Base-by-base conservation (phyloP, 2,797 vertebrate species). In the Rhynchonycteris naso region DNA sequence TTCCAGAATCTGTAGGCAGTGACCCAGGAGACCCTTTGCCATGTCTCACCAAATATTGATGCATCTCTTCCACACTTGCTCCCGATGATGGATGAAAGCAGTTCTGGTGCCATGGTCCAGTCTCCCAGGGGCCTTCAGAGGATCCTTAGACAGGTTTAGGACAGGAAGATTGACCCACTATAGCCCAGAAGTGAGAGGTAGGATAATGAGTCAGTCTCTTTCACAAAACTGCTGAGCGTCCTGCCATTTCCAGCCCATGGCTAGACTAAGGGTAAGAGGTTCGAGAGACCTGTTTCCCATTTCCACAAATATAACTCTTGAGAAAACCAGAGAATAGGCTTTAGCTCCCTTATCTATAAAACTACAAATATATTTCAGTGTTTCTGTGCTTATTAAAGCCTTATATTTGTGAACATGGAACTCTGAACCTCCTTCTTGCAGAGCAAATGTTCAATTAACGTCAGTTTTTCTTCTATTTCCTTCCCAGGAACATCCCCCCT, bases 21-120 rank as follows among this genome's bases (percentile, higher is more conserved):
- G 26, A n/a, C 35, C 52, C 76, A 56, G 24, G 19, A 69, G 61
- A 76, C 35, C 35, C 61, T 87, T n/a, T 43, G 75, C 38, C 26
- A 54, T 0, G 12, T 79, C 98, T 92, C 96, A 99, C 99, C 99
- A 99, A 43, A 99, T 98, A 8, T 98, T 98, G 74, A 99, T 99
- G 92, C 99, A 99, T 61, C 99, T 98, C 98, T 99, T 99, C 99
- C 99, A 99, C 81, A 99, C 98, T 0, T 99, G 98, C 88, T 99
- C 99, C 0, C 98, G 99, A 87, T 99, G 99, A 93, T 99, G 99
- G 97, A 99, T 98, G 95, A 99, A 99, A 3, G 99, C 99, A 0
- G 99, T 98, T 96, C 98, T 99, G 86, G 99, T 98, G 97, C 99
- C 98, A 97, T 98, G 99, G 97, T 99, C 99, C 93, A 98, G 98